Evolutionary conservation across 2,888 invertebrate species (phyloP), one percentile per base, ranked within the genome.

Genomic region (Agrochola macilenta): DNA sequence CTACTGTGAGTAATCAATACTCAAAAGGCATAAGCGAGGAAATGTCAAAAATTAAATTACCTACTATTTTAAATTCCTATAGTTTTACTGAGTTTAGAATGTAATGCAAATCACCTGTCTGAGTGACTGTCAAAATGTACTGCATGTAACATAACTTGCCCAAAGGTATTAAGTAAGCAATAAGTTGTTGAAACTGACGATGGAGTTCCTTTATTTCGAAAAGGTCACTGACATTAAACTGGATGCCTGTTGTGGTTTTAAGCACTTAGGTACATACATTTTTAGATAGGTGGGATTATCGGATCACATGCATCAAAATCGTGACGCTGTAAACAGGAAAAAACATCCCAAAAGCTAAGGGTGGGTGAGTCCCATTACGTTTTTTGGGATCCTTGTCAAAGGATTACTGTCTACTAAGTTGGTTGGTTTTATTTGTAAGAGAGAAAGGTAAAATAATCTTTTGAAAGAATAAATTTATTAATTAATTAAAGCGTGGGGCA

Each of bases 191-290:
- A 79, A 49, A 61, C 63, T 60, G 72, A 68, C 79, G 81, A 73
- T 69, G 69, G 26, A 78, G 58, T 63, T 74, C 57, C 69, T 74
- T 82, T 72, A 74, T 78, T 85, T 76, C 72, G 54, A 76, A 87
- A 87, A 89, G 93, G 89, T 93, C 91, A 90, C 86, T 88, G 90
- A 91, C 92, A 87, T 83, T 73, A 74, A 58, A 70, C 35, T 78
- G 69, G 83, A 78, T 80, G 78, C 68, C 77, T 69, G 74, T 74
- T 84, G 83, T 73, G 88, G 83, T 85, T 79, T 77, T 79, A 74
- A 58, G 74, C 76, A 81, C 80, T 84, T 75, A 78, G 69, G 26
- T 80, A 73, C 68, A 70, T 85, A 82, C 54, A 54, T 82, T 74
- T 78, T 79, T 83, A 85, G 77, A 84, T 64, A 68, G 70, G 76